Evolutionary conservation across 2,797 vertebrate species (phyloP).

Genomic region (Cryptoblepharus egeriae): DNA sequence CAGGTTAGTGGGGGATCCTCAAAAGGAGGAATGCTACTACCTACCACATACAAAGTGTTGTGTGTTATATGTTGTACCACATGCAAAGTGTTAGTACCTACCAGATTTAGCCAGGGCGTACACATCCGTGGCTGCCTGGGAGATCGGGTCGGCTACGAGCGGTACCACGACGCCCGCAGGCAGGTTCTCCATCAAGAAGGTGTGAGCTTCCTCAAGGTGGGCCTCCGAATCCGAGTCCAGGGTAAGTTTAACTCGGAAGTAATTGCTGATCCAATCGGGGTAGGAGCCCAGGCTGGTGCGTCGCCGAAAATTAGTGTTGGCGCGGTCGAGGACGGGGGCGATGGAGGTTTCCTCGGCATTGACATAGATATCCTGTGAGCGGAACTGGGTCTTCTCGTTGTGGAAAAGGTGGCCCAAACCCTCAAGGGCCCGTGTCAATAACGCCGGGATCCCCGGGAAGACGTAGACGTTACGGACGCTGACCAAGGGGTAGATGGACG

Average conservation of each 20-base stretch:
- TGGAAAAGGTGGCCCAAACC: constrained; percentile 87
- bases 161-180: constrained; percentile 83
- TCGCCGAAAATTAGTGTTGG: constrained; percentile 80
- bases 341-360: constrained; percentile 84
- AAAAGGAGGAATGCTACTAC: no score
- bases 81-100: accelerated
- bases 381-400: constrained; percentile 82
- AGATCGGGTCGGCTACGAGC: constrained; percentile 79
- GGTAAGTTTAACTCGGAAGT: constrained; percentile 89
- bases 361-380: constrained; percentile 85
- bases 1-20: no score
- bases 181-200: constrained; percentile 82
- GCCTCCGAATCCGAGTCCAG: constrained; percentile 86
- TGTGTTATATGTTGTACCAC: no score
- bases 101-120: constrained; percentile 78
- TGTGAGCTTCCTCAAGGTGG: constrained; percentile 80
- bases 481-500: constrained; percentile 87
- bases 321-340: constrained; percentile 76
- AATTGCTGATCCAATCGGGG: constrained; percentile 94
- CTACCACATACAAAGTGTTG: no score
- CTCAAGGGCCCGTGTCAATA: constrained; percentile 85
- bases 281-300: constrained; percentile 89
- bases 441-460: constrained; percentile 91
- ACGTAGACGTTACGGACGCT: constrained; percentile 93
- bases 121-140: constrained; percentile 82